Conservation (phyloP, 2,888 invertebrate species). For the Monoplex corrugatus region DNA sequence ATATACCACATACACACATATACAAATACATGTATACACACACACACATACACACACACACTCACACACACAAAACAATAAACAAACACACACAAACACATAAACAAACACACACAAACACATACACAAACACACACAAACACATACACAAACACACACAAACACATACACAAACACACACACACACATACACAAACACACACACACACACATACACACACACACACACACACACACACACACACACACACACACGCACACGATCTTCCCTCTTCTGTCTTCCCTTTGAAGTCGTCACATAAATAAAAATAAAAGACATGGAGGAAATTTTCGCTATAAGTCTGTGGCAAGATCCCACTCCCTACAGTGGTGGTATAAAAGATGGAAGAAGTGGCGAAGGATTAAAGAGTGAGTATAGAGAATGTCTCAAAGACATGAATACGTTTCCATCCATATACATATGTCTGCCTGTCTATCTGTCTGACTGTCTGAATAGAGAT, state of each 20-base stretch:
- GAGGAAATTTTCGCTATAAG: too few relatives aligned
- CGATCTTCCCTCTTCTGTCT: too few relatives aligned
- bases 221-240: background rate
- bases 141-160: background rate
- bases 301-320: too few relatives aligned
- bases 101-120: background rate
- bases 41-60: conserved; percentile 20
- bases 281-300: too few relatives aligned
- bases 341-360: too few relatives aligned
- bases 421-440: too few relatives aligned
- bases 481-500: too few relatives aligned
- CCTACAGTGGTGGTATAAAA: too few relatives aligned
- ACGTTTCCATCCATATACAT: too few relatives aligned
- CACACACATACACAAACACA: background rate
- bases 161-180: background rate
- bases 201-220: background rate
- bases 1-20: background rate
- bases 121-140: background rate
- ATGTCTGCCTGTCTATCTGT: too few relatives aligned
- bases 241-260: background rate
- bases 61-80: background rate
- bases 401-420: too few relatives aligned
- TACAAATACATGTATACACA: background rate
- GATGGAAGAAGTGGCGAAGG: too few relatives aligned
- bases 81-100: background rate